A percentile compares a stretch with the other conserved stretches of the same genome.
phyloP scores from a whole-genome alignment of 2,797 vertebrate genomes.

The Zalophus californianus region DNA sequence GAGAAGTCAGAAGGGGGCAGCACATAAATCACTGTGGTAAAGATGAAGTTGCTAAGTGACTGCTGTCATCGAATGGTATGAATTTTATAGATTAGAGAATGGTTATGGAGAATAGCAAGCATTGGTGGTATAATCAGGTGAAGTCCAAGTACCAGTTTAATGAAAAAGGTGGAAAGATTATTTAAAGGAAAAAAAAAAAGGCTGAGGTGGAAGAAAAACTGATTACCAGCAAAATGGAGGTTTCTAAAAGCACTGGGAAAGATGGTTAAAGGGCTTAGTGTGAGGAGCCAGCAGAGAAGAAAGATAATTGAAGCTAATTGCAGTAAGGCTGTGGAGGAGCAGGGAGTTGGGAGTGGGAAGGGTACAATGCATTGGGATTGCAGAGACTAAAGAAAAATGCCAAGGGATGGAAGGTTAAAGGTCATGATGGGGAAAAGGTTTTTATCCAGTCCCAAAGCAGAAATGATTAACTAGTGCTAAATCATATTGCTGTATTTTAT shows the following conservation, averaged over 20 bases:
- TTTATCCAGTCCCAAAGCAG: neutral
- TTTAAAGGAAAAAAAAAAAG: neutral
- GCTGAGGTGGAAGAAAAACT: neutral
- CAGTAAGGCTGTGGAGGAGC: neutral
- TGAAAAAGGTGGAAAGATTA: neutral
- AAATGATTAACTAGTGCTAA: neutral
- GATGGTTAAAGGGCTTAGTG: neutral
- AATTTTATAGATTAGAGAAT: neutral
- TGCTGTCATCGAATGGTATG: neutral
- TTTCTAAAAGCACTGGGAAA: neutral
- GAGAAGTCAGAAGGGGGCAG: neutral
- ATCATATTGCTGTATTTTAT: neutral
- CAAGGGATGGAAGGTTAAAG: neutral
- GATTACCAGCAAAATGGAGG: neutral
- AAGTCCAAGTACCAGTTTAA: neutral
- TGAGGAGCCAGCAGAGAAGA: neutral
- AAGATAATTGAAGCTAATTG: neutral
- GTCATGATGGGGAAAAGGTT: neutral
- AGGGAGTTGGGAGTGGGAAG: neutral
- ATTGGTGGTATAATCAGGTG: neutral
- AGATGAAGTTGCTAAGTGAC: neutral
- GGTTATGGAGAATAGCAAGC: neutral
- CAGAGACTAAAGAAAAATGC: neutral
- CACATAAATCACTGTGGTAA: neutral
- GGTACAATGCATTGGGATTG: neutral